Evolutionary conservation across 2,888 invertebrate species (phyloP), one percentile per base, ranked within the genome.

Genomic region (Ornithoptera priamus): DNA sequence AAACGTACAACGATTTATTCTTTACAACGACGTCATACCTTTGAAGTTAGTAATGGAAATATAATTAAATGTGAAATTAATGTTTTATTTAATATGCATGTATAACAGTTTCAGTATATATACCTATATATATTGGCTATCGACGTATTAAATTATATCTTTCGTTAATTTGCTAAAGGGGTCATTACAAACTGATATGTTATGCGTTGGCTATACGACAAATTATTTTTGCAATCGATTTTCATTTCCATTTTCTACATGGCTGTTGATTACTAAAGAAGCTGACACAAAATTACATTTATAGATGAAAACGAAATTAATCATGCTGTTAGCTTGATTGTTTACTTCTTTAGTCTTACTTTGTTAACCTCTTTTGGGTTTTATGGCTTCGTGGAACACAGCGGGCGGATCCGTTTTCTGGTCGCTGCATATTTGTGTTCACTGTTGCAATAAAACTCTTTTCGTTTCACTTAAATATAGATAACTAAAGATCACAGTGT

Each of bases 181-280:
- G 18, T 62, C 62, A 63, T 53, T 59, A 59, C n/a, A 57, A 62
- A 67, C 22, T 46, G 36, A 61, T 20, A 53, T 53, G 53, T 53
- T n/a, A n/a, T 53, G 53, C 53, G n/a, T 53, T 53, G n/a, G 6
- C 46, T 46, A 46, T 46, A n/a, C n/a, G 8, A 53, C 53, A n/a
- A 53, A 53, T 53, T 53, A 5, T 12, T 53, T 53, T 18, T 53
- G n/a, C 53, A 53, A 53, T 53, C 18, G 18, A n/a, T 53, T 53
- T 53, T 53, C n/a, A 53, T 53, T 53, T n/a, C 6, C 18, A 7
- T n/a, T 46, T 15, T 46, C 12, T 46, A 46, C 15, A 12, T 46
- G 46, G 46, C 15, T 15, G 46, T 46, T 1, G 46, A 46, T 46
- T 46, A 46, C 42, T 42, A 10, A 46, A 15, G 15, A 3, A 46